These are phyloP conservation scores for Trididemnum clinides DNA, from an alignment of 23 tunicate genomes.

Conservation along the genomic window DNA sequence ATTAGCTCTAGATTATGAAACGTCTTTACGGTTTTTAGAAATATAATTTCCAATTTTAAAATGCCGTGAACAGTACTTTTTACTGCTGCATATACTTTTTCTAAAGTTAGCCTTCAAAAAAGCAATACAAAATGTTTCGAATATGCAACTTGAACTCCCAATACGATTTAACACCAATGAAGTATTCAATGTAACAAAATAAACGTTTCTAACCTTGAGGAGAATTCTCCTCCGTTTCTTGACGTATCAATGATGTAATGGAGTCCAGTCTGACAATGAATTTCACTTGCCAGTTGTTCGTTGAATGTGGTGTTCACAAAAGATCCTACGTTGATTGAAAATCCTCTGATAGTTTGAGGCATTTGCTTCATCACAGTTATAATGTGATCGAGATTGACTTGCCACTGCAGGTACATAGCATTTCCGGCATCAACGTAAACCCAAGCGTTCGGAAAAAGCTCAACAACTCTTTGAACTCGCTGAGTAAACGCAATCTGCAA, in stretches of 20 bases:
- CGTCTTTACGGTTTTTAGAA: too few species aligned
- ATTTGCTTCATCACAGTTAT: slow-evolving; percentile 79
- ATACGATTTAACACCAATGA: too few species aligned
- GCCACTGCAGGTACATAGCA: slow-evolving; percentile 99
- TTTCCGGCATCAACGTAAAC: slow-evolving; percentile 98
- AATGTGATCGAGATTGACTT: slow-evolving; percentile 88
- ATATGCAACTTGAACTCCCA: too few species aligned
- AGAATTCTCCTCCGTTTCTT: slow-evolving; percentile 90
- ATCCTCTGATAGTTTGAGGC: slow-evolving; percentile 87
- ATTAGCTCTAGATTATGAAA: too few species aligned
- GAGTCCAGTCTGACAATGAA: slow-evolving; percentile 93
- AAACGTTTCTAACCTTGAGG: slow-evolving; percentile 37
- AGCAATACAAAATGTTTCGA: too few species aligned
- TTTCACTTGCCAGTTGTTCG: slow-evolving; percentile 75
- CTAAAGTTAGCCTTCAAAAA: too few species aligned
- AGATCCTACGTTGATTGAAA: slow-evolving; percentile 97
- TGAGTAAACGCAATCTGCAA: slow-evolving; percentile 70
- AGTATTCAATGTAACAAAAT: background rate
- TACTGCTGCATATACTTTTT: too few species aligned
- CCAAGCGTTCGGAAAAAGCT: slow-evolving; percentile 83
- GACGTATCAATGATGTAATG: slow-evolving; percentile 98
- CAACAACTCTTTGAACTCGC: slow-evolving; percentile 62
- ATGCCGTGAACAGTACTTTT: too few species aligned
- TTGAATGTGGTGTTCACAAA: slow-evolving; percentile 93
- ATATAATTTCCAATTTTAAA: too few species aligned